These are phyloP conservation scores for Mormyrops boulengeri DNA, from an alignment of 2,797 vertebrate species.

Conservation along the genomic window DNA sequence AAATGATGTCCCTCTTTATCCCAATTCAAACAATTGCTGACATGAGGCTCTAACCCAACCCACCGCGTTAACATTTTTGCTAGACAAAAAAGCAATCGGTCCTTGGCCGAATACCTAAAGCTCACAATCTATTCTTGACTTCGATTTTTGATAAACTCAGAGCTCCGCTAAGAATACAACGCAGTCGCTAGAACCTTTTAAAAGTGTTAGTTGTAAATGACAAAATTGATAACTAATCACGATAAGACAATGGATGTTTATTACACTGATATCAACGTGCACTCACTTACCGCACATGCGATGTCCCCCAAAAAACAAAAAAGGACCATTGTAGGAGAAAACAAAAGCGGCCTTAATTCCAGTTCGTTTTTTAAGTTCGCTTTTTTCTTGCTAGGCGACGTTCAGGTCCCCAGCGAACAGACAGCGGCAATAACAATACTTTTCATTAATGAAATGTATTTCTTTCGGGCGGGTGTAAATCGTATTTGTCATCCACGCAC, in stretches of 20 bases:
- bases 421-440: conserved; percentile 26
- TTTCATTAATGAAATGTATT: conserved; percentile 42
- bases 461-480: conserved; percentile 33
- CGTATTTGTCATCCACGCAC: conserved; percentile 37
- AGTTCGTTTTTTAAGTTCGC: conserved; percentile 23
- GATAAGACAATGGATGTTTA: conserved; percentile 4
- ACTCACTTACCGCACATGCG: conserved; percentile 65
- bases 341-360: conserved; percentile 40
- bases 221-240: not conserved
- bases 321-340: conserved; percentile 26
- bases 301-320: conserved; percentile 28
- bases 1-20: not conserved
- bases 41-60: not conserved
- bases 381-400: not conserved
- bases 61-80: not conserved
- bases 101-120: conserved; percentile 3
- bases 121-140: not conserved
- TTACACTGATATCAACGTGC: conserved; percentile 12
- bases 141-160: not conserved
- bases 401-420: not conserved
- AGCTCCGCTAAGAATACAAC: not conserved
- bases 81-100: not conserved
- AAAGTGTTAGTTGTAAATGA: not conserved
- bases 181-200: not conserved
- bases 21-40: not conserved